Conservation (phyloP, 1,140 invertebrate species). For the Ooceraea biroi region DNA sequence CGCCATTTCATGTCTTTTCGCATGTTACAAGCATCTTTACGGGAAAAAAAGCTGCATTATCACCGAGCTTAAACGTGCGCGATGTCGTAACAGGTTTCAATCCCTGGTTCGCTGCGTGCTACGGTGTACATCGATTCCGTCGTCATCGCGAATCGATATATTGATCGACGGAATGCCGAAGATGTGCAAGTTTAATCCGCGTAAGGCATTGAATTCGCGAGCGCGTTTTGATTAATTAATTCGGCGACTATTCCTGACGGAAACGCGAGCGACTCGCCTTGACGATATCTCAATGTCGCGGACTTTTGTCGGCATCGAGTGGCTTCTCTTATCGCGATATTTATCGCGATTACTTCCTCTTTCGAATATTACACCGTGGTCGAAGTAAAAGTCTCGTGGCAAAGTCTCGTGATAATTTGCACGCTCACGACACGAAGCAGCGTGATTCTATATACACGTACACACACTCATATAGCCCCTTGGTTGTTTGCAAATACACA, state of each 20-base stretch:
- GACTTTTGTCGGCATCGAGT: neutral
- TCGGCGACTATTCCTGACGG: constrained; percentile 30
- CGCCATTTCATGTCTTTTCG: neutral
- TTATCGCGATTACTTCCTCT: constrained; percentile 4
- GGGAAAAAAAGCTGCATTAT: no score
- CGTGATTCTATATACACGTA: constrained; percentile 24
- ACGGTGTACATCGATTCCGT: constrained; percentile 66
- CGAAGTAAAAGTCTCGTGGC: neutral
- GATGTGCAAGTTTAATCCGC: constrained; percentile 60
- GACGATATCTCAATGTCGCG: constrained; percentile 52
- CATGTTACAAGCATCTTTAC: neutral
- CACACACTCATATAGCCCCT: constrained; percentile 48
- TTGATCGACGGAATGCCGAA: constrained; percentile 24
- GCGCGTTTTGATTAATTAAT: constrained; percentile 60
- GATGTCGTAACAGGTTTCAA: constrained; percentile 15
- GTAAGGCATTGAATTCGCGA: constrained; percentile 59
- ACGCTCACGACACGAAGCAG: constrained; percentile 37
- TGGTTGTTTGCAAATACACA: constrained; percentile 54
- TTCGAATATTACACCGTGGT: constrained; percentile 42
- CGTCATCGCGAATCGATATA: constrained; percentile 25
- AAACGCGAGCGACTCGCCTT: constrained; percentile 19
- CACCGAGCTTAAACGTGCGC: neutral
- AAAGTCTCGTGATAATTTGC: constrained; percentile 33
- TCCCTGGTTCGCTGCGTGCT: constrained; percentile 39
- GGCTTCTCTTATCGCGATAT: constrained; percentile 16